Percentiles rank a stretch among this genome's conserved stretches.
Evolutionary conservation across 2,113 vertebrate species (phyloP).

Genomic region (Lates calcarifer): DNA sequence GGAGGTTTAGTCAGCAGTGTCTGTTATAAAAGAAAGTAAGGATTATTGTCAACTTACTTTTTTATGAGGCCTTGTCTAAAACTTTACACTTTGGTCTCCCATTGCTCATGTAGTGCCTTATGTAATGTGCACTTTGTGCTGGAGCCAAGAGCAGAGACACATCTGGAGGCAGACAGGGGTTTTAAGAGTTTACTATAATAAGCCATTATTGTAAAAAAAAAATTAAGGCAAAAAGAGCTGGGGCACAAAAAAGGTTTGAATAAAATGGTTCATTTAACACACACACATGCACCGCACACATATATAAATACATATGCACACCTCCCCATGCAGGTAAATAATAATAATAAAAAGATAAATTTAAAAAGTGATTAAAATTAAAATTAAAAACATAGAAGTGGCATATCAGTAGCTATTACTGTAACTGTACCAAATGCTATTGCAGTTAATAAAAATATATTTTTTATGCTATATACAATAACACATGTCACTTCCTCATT

Average conservation of each 20-base stretch:
- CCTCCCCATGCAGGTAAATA: too few relatives aligned
- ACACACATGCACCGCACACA: too few relatives aligned
- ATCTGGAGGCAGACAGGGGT: constrained; percentile 29
- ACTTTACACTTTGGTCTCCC: not conserved
- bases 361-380: too few relatives aligned
- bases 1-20: not conserved
- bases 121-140: not conserved
- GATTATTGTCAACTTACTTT: not conserved
- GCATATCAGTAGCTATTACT: too few relatives aligned
- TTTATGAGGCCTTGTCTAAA: constrained; percentile 3
- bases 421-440: too few relatives aligned
- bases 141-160: not conserved
- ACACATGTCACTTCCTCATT: too few relatives aligned
- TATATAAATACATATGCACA: too few relatives aligned
- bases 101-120: not conserved
- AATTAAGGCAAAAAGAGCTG: constrained; percentile 21
- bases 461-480: too few relatives aligned
- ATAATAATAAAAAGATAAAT: too few relatives aligned
- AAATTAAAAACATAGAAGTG: too few relatives aligned
- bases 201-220: constrained; percentile 37
- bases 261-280: too few relatives aligned
- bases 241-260: constrained; percentile 2
- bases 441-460: too few relatives aligned
- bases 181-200: constrained; percentile 30
- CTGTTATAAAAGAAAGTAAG: not conserved